A percentile compares a stretch with the other conserved stretches of the same genome.
Conservation (phyloP, 1,140 invertebrate species). For the Callitettix versicolor region DNA sequence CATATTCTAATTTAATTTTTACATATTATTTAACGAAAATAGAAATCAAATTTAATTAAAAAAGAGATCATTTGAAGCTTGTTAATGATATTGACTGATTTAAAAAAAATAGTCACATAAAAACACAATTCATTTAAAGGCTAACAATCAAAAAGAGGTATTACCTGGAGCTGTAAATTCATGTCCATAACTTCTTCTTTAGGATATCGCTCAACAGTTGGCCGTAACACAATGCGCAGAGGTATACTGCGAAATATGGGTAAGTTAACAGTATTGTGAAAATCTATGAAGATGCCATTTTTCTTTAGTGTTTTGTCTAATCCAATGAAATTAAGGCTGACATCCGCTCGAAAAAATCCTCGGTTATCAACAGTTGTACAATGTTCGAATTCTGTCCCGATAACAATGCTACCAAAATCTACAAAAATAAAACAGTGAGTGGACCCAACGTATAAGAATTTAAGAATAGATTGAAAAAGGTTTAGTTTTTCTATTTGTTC, state of each 20-base stretch:
- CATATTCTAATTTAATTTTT: background rate
- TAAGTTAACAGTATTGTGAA: background rate
- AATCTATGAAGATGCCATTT: background rate
- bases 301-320: slow-evolving; percentile 4
- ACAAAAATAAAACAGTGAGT: background rate
- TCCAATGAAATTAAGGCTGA: slow-evolving; percentile 19
- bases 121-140: too few species aligned
- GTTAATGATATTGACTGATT: too few species aligned
- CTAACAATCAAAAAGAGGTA: too few species aligned
- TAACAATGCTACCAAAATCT: slow-evolving; percentile 33
- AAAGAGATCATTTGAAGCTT: background rate
- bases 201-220: background rate
- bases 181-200: background rate
- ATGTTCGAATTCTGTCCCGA: slow-evolving; percentile 28
- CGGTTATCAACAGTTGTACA: slow-evolving; percentile 32
- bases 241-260: background rate
- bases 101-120: too few species aligned
- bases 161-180: background rate
- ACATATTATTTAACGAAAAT: background rate
- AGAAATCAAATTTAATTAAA: background rate
- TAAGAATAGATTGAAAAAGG: too few species aligned
- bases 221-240: background rate
- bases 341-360: slow-evolving; percentile 27
- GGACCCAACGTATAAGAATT: background rate
- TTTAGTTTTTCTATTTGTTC: background rate